Evolutionary conservation across 2,888 invertebrate species (phyloP), one percentile per base, ranked within the genome.

Genomic region (Dione juno): DNA sequence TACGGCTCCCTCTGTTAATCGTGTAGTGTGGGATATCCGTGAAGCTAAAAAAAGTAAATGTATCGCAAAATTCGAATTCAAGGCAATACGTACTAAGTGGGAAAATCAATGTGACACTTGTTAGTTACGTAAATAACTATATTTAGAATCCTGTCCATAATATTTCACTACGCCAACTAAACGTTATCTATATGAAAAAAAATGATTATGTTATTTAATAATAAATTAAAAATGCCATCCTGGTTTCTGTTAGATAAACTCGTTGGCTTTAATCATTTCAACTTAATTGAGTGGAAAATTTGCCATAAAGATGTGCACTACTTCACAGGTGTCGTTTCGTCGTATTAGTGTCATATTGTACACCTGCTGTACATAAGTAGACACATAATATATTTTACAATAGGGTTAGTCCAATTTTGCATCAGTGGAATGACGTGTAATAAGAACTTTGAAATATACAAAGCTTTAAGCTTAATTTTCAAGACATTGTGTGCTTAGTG

Each of bases 211-310:
- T 28, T 28, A 3, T 28, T 28, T 28, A 28, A 28, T 28, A 28
- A 28, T 3, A 28, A 28, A 28, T 2, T 3, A 28, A 28, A 28
- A 28, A 28, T 3, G 5, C 5, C 19, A 50, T 19, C 16, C 19
- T 50, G 19, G 10, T 19, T 3, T 50, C 19, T 50, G 5, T 19
- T 19, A 50, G 13, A 53, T 53, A 53, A 7, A 28, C 21, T 28
- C 21, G 5, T 37, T 16, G 11, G 37, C 54, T 37, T n/a, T 54
- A n/a, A 54, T 54, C 10, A 37, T 37, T 54, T 54, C 54, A 11
- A 54, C 54, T 54, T 54, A 35, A 54, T 54, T 54, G 6, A 54
- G 54, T 37, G 37, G 54, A 54, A 54, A 54, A 54, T 54, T 35
- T 37, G 54, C 10, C 35, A 16, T 54, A 54, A 35, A 35, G 0